Conservation (phyloP, 1,140 invertebrate genomes). For the Luehdorfia chinensis region DNA sequence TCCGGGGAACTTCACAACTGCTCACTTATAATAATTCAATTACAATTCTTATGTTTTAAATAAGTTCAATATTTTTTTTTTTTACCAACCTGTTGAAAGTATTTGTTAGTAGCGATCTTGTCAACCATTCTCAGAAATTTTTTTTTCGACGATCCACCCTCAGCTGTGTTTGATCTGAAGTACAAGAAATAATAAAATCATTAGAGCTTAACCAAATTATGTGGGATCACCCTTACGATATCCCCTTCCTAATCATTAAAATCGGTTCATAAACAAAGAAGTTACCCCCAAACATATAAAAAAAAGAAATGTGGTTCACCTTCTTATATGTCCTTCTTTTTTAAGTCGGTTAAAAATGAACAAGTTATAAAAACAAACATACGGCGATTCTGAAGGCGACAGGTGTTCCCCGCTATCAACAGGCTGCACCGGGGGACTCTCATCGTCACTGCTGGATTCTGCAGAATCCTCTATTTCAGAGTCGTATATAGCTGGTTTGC, state of each 20-base stretch:
- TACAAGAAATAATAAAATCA: neutral
- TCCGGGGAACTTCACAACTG: too few relatives aligned
- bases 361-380: conserved; percentile 24
- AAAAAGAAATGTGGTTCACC: too few relatives aligned
- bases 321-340: too few relatives aligned
- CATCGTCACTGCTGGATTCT: conserved; percentile 93
- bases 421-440: conserved; percentile 68
- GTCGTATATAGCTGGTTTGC: conserved; percentile 82
- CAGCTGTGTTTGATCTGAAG: conserved; percentile 31
- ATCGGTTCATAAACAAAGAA: too few relatives aligned
- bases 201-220: too few relatives aligned
- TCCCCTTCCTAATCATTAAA: too few relatives aligned
- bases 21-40: too few relatives aligned
- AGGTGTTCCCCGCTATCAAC: conserved; percentile 41
- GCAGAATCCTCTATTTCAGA: conserved; percentile 95
- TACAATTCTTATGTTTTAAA: too few relatives aligned
- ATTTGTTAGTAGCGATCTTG: conserved; percentile 92
- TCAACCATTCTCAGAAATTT: conserved; percentile 93
- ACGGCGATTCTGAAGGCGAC: conserved; percentile 31
- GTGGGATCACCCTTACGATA: too few relatives aligned
- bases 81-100: conserved; percentile 90
- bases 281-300: too few relatives aligned
- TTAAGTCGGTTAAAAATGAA: too few relatives aligned
- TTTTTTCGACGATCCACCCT: conserved; percentile 79
- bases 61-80: too few relatives aligned